Evolutionary conservation across 2,888 invertebrate genomes (phyloP), one percentile per base, ranked within the genome.

Genomic region (Lepetodrilus schrolli): DNA sequence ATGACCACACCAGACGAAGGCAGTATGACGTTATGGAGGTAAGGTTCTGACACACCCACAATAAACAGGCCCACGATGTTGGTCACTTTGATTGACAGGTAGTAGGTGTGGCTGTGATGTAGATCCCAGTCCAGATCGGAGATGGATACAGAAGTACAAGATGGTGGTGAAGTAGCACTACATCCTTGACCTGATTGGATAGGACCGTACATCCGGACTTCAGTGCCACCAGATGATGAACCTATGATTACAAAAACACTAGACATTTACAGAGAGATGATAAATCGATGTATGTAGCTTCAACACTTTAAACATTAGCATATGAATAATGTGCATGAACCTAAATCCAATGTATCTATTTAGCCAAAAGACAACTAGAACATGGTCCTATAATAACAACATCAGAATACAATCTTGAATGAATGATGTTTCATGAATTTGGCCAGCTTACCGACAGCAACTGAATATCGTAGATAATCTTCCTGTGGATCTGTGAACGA

Each of bases 401-500:
- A n/a, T n/a, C n/a, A n/a, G n/a, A n/a, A n/a, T n/a, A n/a, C n/a
- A n/a, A n/a, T n/a, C n/a, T n/a, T n/a, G n/a, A n/a, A 58, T 51
- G 50, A 13, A 36, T 30, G 58, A 37, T n/a, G 5, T 20, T 13
- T 13, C 10, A 17, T 8, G 2, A 23, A 30, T 43, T n/a, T 26
- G 13, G 7, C 36, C 13, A 30, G 70, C 50, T 69, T 71, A 82
- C 82, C 82, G 36, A 82, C 69, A 7, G 80, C 82, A 66, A 80
- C 74, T 43, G 73, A 48, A 58, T 74, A 75, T 8, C 50, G 37
- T 8, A 82, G 66, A 37, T 74, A 49, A 58, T 75, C 75, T 0
- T 76, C 71, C 49, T 82, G 80, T 13, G 78, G 72, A 66, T 83
- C 82, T 17, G 72, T 34, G 69, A 84, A 79, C n/a, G 75, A 72